A percentile compares a stretch with the other conserved stretches of the same genome.
Conservation (phyloP, 2,113 vertebrate genomes). For the Dasyornis broadbenti region DNA sequence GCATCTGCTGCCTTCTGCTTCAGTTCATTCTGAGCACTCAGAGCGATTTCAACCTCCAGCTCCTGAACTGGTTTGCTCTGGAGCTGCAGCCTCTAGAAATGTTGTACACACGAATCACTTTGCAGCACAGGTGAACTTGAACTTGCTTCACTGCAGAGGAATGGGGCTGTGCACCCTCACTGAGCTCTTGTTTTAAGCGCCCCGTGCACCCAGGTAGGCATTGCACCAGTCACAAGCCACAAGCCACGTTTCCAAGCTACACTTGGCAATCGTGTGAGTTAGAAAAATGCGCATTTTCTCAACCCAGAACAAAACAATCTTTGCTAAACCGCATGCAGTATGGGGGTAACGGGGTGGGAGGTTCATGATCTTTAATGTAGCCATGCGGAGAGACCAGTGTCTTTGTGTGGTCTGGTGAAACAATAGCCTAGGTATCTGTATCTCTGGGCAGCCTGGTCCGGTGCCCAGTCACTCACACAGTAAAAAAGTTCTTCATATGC, state of each 20-base stretch:
- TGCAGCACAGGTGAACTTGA: neutral
- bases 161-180: neutral
- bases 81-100: neutral
- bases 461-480: neutral
- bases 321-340: neutral
- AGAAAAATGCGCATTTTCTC: neutral
- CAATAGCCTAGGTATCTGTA: neutral
- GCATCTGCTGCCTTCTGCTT: neutral
- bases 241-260: neutral
- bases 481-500: neutral
- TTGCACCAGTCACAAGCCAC: neutral
- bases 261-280: rapidly evolving
- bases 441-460: neutral
- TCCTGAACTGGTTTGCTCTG: neutral
- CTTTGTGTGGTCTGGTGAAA: neutral
- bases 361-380: neutral
- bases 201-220: neutral
- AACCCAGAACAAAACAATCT: neutral
- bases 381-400: neutral
- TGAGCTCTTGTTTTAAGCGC: neutral
- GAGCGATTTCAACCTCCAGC: neutral
- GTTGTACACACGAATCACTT: rapidly evolving
- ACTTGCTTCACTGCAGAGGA: neutral
- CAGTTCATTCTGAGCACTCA: neutral
- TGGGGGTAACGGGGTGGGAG: neutral